A percentile compares a stretch with the other conserved stretches of the same genome.
Evolutionary conservation across 2,888 invertebrate genomes (phyloP).

Genomic region (Euspilapteryx auroguttella): DNA sequence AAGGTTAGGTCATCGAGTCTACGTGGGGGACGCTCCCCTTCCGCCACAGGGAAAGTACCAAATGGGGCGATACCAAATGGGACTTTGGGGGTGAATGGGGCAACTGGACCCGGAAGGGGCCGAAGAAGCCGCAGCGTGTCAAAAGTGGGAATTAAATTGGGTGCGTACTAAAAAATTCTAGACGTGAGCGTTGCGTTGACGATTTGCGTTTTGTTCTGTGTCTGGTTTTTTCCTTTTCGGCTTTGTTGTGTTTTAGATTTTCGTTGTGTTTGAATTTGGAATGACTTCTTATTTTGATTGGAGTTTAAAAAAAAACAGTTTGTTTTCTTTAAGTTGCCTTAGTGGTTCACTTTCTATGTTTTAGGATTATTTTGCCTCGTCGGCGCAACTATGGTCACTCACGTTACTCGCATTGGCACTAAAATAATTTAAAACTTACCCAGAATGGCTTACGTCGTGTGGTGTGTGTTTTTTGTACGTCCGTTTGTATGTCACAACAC

Average conservation of each 20-base stretch:
- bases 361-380: no score
- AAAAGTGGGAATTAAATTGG: slow-evolving; percentile 59
- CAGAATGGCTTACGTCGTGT: slow-evolving; percentile 42
- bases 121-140: slow-evolving; percentile 51
- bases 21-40: slow-evolving; percentile 46
- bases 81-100: neutral
- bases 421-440: slow-evolving; percentile 14
- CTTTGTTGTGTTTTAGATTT: slow-evolving; percentile 6
- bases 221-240: slow-evolving; percentile 5
- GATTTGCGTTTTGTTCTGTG: slow-evolving; percentile 27
- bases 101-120: no score
- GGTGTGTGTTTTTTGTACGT: slow-evolving; percentile 16
- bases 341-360: no score
- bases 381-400: no score
- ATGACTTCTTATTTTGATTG: slow-evolving; percentile 4
- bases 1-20: slow-evolving; percentile 59
- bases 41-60: slow-evolving; percentile 45
- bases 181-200: slow-evolving; percentile 54
- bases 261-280: slow-evolving; percentile 8
- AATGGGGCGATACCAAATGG: no score
- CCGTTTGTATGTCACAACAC: neutral
- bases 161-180: slow-evolving; percentile 37
- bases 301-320: no score
- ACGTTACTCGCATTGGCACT: no score
- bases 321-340: no score